phyloP scores from a whole-genome alignment of 2,888 invertebrate species.

The Norana najaformis region DNA sequence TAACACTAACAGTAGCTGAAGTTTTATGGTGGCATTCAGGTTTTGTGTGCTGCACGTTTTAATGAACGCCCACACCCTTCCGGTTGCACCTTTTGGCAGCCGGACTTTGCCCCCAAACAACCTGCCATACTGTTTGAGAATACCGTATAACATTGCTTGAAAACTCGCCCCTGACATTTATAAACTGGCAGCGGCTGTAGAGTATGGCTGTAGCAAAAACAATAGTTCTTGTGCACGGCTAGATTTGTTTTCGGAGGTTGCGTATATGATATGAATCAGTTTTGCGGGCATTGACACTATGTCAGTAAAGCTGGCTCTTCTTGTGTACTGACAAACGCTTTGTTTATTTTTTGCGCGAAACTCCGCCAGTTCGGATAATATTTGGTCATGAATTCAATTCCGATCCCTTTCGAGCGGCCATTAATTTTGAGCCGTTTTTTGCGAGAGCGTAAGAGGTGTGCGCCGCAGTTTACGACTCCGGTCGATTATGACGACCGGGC shows the following conservation, averaged over 20 bases:
- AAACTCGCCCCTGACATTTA: not conserved
- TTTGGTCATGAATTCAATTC: not conserved
- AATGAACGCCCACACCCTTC: not conserved
- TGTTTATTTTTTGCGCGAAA: not conserved
- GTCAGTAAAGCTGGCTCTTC: not conserved
- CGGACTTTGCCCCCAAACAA: not conserved
- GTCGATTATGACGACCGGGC: slow-evolving; percentile 13
- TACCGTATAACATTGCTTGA: too few relatives aligned
- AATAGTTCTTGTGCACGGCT: too few relatives aligned
- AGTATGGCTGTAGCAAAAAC: too few relatives aligned
- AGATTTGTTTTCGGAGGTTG: not conserved
- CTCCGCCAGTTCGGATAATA: not conserved
- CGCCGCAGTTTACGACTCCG: not conserved
- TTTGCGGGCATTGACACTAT: not conserved
- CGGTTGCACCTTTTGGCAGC: not conserved
- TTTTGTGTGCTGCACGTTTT: not conserved
- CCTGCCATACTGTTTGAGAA: not conserved
- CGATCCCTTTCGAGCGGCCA: slow-evolving; percentile 5
- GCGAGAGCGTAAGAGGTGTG: not conserved
- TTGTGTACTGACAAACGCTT: too few relatives aligned
- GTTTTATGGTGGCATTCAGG: not conserved
- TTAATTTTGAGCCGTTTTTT: not conserved
- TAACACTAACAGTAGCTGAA: not conserved
- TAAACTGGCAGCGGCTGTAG: not conserved
- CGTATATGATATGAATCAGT: not conserved